A percentile compares a stretch with the other conserved stretches of the same genome.
Conservation (phyloP, 2,797 vertebrate genomes). For the Pelodytes ibericus region DNA sequence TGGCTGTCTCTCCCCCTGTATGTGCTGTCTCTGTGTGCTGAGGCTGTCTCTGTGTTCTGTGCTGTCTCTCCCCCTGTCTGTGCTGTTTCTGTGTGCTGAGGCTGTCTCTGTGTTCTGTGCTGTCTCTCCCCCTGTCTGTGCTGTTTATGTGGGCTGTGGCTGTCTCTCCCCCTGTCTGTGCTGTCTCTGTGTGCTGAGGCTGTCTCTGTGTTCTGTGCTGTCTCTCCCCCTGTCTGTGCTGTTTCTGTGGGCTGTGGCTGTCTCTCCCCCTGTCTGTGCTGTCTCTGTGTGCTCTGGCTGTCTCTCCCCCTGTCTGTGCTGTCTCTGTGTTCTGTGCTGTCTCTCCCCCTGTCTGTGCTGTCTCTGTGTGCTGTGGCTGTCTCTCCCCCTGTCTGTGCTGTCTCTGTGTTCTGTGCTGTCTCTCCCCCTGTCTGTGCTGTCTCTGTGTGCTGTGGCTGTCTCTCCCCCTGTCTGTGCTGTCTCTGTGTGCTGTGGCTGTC, state of each 20-base stretch:
- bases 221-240: neutral
- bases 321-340: neutral
- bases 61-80: no score
- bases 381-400: slow-evolving; percentile 7
- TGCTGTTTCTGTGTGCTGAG: no score
- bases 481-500: no score
- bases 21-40: no score
- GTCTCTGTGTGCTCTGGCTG: neutral
- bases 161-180: neutral
- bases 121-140: neutral
- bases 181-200: neutral
- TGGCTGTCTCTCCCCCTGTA: no score
- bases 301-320: neutral
- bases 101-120: neutral
- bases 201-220: neutral
- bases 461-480: neutral
- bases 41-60: no score
- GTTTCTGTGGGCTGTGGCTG: neutral
- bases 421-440: neutral
- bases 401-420: slow-evolving; percentile 17
- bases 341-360: neutral
- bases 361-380: neutral
- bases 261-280: neutral
- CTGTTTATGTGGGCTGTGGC: neutral
- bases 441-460: no score